Evolutionary conservation across 2,113 vertebrate species (phyloP), one percentile per base, ranked within the genome.

Genomic region (Pelusios castaneus): DNA sequence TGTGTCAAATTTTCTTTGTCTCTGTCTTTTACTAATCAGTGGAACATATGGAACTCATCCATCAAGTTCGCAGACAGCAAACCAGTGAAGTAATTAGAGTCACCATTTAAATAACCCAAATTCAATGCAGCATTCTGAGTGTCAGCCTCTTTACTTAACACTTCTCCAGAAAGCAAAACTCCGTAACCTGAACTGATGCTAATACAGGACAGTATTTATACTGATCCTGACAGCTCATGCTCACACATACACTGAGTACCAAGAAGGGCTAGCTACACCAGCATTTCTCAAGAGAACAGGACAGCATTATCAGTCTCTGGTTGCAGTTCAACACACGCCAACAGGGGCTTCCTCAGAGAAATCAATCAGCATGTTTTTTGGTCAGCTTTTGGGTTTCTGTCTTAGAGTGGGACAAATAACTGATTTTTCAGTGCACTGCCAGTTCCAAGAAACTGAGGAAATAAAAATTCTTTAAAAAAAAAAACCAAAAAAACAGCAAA

Each of bases 211-310:
- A 22, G 21, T 45, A 4, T 29, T 0, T 2, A 41, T 43, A 88
- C 1, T 1, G 31, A 34, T 24, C 70, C 55, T 56, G 41, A 45
- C 21, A 47, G 2, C 24, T 58, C 29, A 19, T 47, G 21, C 51
- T 47, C 81, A 84, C 73, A 10, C 85, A 63, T 22, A 34, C 21
- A 9, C 0, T 1, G 6, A 73, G 60, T 0, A 0, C 52, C 6
- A 76, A 80, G 41, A 45, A 43, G 84, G 4, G 2, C 55, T 11
- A 4, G 6, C n/a, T n/a, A n/a, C n/a, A 75, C 12, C 2, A 6
- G n/a, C 13, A 24, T 41, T 77, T 56, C 29, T 27, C 76, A 55
- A 49, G 70, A 24, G 41, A 27, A 27, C 17, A 45, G 91, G 49
- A 60, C 58, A 60, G 29, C 41, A 86, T n/a, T 73, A 41, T 6